Percentiles rank a stretch among this genome's conserved stretches.
phyloP scores from a whole-genome alignment of 1,140 invertebrate genomes.

The Pantala flavescens region DNA sequence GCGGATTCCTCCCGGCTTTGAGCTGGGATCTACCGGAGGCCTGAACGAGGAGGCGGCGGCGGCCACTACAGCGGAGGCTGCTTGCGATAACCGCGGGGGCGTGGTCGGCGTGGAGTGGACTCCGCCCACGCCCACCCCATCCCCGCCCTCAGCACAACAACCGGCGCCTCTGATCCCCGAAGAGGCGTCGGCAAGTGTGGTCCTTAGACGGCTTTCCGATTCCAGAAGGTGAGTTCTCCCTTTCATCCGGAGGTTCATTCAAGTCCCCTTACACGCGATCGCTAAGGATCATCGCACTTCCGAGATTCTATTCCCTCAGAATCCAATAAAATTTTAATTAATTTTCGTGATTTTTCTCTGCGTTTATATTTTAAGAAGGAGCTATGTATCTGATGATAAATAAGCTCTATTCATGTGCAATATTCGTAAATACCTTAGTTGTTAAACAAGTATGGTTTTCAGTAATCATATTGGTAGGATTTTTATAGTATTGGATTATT shows the following conservation, averaged over 20 bases:
- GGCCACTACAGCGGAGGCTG: background rate
- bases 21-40: background rate
- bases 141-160: background rate
- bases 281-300: too few relatives aligned
- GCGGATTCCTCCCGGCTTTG: background rate
- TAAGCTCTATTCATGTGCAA: too few relatives aligned
- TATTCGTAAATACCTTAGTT: too few relatives aligned
- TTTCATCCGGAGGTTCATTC: background rate
- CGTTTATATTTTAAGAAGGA: too few relatives aligned
- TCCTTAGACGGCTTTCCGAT: background rate
- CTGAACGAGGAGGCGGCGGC: background rate
- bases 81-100: conserved; percentile 5
- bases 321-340: too few relatives aligned
- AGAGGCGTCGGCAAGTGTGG: background rate
- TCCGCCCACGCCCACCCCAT: background rate
- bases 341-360: too few relatives aligned
- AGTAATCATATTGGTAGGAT: too few relatives aligned
- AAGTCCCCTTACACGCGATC: too few relatives aligned
- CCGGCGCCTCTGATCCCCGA: background rate
- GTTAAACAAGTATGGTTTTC: too few relatives aligned
- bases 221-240: background rate
- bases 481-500: too few relatives aligned
- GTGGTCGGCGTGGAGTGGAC: conserved; percentile 1
- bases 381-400: too few relatives aligned
- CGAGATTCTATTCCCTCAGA: too few relatives aligned